Evolutionary conservation across 2,797 vertebrate genomes (phyloP), one percentile per base, ranked within the genome.

Genomic region (Brotula barbata): DNA sequence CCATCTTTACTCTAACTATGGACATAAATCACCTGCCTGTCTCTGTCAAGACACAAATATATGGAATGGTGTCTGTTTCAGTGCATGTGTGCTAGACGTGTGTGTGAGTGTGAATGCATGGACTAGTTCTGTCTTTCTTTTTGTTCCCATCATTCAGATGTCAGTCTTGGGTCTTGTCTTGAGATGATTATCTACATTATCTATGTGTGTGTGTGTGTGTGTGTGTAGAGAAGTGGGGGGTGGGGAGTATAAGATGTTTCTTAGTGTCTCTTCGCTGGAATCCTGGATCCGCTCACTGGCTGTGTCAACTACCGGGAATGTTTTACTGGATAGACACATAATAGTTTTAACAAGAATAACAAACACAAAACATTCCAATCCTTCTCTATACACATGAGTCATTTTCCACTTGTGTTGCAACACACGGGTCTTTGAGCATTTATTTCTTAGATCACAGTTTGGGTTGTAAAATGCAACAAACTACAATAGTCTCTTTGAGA

Each of bases 231-330:
- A n/a, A n/a, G n/a, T n/a, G n/a, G n/a, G n/a, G n/a, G n/a, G n/a
- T n/a, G n/a, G n/a, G n/a, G n/a, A n/a, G n/a, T n/a, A n/a, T n/a
- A n/a, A n/a, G n/a, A n/a, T n/a, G n/a, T n/a, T n/a, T n/a, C n/a
- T n/a, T n/a, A n/a, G n/a, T n/a, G n/a, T n/a, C n/a, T n/a, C 53
- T 57, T 80, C 48, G 41, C 66, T 44, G 23, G 66, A 73, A 68
- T 84, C 50, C 68, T 85, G 84, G 64, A 83, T 74, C 72, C 20
- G 31, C 20, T 57, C 61, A 17, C 50, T 36, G 60, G 62, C 81
- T 71, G 81, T 79, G 81, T 86, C 76, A 87, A 34, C 79, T 66
- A 46, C 7, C 59, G 73, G 74, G 73, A 87, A 86, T 85, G 78
- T 45, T 41, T 49, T 25, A 51, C 40, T 84, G 84, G 81, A 83